Evolutionary conservation across 2,888 invertebrate genomes (phyloP), one percentile per base, ranked within the genome.

Genomic region (Rotaria sp.): DNA sequence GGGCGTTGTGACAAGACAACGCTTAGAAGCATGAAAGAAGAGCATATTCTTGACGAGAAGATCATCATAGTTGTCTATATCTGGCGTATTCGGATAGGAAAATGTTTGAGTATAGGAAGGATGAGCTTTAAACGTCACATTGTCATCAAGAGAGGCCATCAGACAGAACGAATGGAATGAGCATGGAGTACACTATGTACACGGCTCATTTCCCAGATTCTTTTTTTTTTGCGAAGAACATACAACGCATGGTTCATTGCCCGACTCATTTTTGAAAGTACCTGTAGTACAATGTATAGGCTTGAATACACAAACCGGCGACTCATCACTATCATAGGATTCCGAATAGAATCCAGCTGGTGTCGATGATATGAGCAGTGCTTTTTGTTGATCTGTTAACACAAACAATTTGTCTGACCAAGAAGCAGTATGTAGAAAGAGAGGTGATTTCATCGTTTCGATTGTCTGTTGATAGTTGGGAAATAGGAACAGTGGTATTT

Each of bases 391-490:
- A 35, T 35, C 67, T 11, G 30, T 30, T 67, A 67, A 18, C 4
- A 67, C 18, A 35, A 15, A 35, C 18, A 35, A 67, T 13, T 67
- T 35, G 0, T 1, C 30, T 3, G 67, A 35, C 67, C 35, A 67
- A 15, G 15, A 67, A 15, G 35, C 4, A 0, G 35, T 35, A 3
- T 67, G 30, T 15, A 30, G 18, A 13, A 67, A 67, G 15, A 3
- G 13, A 4, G 67, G 67, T 35, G 67, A 7, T 18, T 0, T 1
- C 13, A 1, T 30, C 10, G 13, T 11, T 18, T 1, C 0, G 0
- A 67, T 4, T 18, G 11, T 35, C 35, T 67, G 67, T 67, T 67
- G 67, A 18, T 67, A 11, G 18, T 67, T 67, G 5, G 67, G 67
- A 35, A 67, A 67, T 5, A 35, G 11, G 18, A 1, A 67, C 11